Base-by-base conservation (phyloP, 2,113 vertebrate species). In the Indicator indicator region DNA sequence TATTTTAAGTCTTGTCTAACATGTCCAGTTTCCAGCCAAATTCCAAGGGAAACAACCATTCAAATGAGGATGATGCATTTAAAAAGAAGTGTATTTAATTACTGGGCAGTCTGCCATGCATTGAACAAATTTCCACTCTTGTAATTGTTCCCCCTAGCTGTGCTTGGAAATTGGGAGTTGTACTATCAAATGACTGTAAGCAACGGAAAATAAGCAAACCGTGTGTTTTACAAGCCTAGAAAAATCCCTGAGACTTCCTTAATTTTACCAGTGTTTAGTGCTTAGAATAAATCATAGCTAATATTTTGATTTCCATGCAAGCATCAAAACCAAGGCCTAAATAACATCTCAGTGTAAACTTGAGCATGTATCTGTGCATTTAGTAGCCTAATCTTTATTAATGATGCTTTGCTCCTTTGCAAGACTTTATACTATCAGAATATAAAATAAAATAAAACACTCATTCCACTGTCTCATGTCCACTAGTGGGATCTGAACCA, bases 51-150 rank as follows among this genome's bases (percentile, higher is more conserved):
- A 91, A 78, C 15, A 74, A 32, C 38, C 27, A 72, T 54, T 95
- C 28, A 71, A 75, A 65, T 36, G 32, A 88, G 0, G 6, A 83
- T 58, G 48, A 48, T 86, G 23, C 30, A 71, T 86, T 86, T 74
- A 28, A 69, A 82, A 96, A 86, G 32, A 85, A 64, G 9, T 0
- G 0, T 72, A 56, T 92, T 88, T 91, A 96, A 88, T 93, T 86
- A 83, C 42, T 62, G 58, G 75, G 81, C 46, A 88, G 63, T n/a
- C 54, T 94, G 63, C 86, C 89, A 94, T 54, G 26, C 64, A 69
- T 8, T 93, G 48, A 96, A 88, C 73, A 94, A 52, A 81, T 92
- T 96, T 96, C 70, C n/a, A 52, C 27, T 91, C 50, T 36, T 85
- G 56, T 87, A 15, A 59, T 89, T 79, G 59, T 67, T 84, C 59